Evolutionary conservation across 2,797 vertebrate genomes (phyloP).

Genomic region (Gobio occitaniae): DNA sequence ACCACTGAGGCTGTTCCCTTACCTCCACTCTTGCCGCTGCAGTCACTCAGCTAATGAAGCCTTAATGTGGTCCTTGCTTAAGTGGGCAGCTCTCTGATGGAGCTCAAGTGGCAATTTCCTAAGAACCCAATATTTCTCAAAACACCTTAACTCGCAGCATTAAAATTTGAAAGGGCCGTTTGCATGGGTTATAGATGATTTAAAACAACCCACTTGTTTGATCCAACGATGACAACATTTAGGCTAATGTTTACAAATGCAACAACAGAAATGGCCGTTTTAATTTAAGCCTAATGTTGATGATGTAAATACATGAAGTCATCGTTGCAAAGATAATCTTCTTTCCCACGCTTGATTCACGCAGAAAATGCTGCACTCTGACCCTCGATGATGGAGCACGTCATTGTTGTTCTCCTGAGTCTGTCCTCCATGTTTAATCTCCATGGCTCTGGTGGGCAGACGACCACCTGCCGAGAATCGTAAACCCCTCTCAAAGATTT

Average conservation of each 20-base stretch:
- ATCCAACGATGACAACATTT: not conserved
- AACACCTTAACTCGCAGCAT: constrained; percentile 13
- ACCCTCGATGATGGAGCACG: constrained; percentile 46
- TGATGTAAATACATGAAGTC: constrained; percentile 15
- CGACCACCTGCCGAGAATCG: constrained; percentile 65
- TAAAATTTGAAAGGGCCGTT: constrained; percentile 1
- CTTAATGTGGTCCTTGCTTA: constrained; percentile 55
- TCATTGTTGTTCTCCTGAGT: constrained; percentile 38
- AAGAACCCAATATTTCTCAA: constrained; percentile 25
- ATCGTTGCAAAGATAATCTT: constrained; percentile 36
- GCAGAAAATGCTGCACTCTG: constrained; percentile 44
- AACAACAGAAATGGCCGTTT: not conserved
- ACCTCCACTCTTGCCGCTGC: constrained; percentile 49
- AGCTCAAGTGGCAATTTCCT: constrained; percentile 43
- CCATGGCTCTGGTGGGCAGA: constrained; percentile 65
- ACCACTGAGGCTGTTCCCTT: constrained; percentile 34
- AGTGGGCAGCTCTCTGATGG: constrained; percentile 49
- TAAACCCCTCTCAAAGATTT: constrained; percentile 72
- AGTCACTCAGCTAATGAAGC: constrained; percentile 56
- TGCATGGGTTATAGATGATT: constrained; percentile 18
- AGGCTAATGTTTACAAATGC: not conserved
- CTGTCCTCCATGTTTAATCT: constrained; percentile 55
- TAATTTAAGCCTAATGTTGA: constrained; percentile 25
- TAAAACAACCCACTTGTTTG: constrained; percentile 20
- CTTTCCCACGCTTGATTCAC: constrained; percentile 38